phyloP scores from a whole-genome alignment of 2,888 invertebrate genomes.

The Nephrotoma flavescens region DNA sequence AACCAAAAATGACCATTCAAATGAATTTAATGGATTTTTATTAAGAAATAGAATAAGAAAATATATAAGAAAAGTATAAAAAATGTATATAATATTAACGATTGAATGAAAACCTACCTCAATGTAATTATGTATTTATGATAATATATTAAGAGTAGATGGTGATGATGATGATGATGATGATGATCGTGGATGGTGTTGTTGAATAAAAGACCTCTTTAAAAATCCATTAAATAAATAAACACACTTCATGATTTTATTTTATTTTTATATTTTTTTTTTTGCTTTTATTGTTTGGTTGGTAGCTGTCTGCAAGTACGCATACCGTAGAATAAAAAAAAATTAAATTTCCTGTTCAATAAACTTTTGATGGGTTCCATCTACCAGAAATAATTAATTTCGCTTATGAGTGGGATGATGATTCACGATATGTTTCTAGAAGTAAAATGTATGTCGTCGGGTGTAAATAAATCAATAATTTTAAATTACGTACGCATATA shows the following conservation, averaged over 20 bases:
- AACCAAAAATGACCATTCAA: neutral
- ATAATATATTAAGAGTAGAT: neutral
- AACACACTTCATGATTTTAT: neutral
- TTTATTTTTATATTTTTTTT: neutral
- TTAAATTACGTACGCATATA: neutral
- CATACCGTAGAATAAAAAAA: neutral
- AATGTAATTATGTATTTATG: neutral
- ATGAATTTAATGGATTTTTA: neutral
- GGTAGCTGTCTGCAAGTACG: neutral
- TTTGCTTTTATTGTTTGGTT: neutral
- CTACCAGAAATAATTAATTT: neutral
- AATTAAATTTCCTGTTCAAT: neutral
- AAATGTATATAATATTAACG: neutral
- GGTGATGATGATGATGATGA: neutral
- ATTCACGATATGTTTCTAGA: neutral
- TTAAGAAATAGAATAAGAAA: neutral
- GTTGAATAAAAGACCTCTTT: neutral
- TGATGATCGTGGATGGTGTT: neutral
- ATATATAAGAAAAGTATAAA: neutral
- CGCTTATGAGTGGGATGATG: neutral
- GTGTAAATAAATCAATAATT: neutral
- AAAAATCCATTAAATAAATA: neutral
- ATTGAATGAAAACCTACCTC: neutral
- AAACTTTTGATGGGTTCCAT: neutral
- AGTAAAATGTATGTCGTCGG: neutral